Evolutionary conservation across 2,113 vertebrate genomes (phyloP), one percentile per base, ranked within the genome.

Genomic region (Columba livia): DNA sequence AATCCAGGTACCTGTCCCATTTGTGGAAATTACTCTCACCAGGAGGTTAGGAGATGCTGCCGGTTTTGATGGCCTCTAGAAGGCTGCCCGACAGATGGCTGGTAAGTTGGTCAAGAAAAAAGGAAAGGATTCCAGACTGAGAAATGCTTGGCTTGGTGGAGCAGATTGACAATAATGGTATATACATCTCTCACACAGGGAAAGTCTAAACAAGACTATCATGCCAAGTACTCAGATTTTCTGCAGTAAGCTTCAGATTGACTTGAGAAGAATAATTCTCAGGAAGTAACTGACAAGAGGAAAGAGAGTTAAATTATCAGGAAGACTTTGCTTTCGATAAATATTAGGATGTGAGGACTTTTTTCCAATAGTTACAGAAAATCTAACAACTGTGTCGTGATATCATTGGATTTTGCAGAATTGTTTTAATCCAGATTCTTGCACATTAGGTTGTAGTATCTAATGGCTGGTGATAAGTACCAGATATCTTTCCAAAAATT

Each of bases 91-190:
- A 4, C 64, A 65, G 62, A 93, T 90, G 40, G 51, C 23, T 70
- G 54, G 85, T 78, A 84, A 56, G 26, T 57, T 79, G 50, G 15
- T 42, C 58, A 80, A 42, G 67, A 85, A 54, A 44, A 90, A 70
- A 66, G 53, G 57, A 73, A 95, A 96, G 51, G 38, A 83, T 32
- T 82, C 48, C 67, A 87, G 71, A 84, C 94, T 93, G 57, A 95
- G 73, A 96, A 96, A 95, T 77, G 56, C 66, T 91, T 95, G 42
- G 47, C 51, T 94, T 94, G 53, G 28, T 29, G 28, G 26, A 61
- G 32, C 26, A 79, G 16, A 4, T 54, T 80, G n/a, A 56, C 42
- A 44, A 26, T 70, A 79, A 58, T 6, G 21, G 78, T 81, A 31
- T 51, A 81, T n/a, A 54, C n/a, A 80, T 5, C 16, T 88, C 24